These are phyloP conservation scores for Tarsius wallacei DNA, from an alignment of 2,797 vertebrate genomes.

Conservation along the genomic window DNA sequence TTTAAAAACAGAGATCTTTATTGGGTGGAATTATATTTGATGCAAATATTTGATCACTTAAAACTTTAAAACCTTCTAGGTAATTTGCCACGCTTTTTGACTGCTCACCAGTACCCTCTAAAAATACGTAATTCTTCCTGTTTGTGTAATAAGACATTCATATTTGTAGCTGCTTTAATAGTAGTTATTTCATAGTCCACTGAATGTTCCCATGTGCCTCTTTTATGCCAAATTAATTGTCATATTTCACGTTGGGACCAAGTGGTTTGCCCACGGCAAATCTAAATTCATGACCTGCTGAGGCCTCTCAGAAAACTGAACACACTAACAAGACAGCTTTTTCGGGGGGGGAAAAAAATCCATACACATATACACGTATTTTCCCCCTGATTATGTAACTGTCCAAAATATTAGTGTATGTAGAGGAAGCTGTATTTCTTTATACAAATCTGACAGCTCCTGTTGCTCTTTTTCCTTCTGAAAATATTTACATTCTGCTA, in stretches of 20 bases:
- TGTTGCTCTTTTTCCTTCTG: constrained; percentile 63
- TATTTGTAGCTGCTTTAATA: constrained; percentile 82
- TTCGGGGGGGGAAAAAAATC: not conserved
- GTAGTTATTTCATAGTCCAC: constrained; percentile 81
- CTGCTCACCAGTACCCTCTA: constrained; percentile 79
- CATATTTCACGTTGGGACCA: constrained; percentile 87
- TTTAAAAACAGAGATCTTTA: constrained; percentile 75
- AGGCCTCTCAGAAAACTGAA: constrained; percentile 87
- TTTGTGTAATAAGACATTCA: constrained; percentile 79
- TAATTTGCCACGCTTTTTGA: constrained; percentile 76
- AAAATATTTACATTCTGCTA: constrained; percentile 80
- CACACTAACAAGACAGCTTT: constrained; percentile 73
- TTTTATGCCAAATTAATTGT: constrained; percentile 84
- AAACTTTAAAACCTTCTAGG: constrained; percentile 77
- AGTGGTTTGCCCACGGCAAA: constrained; percentile 84
- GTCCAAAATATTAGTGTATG: constrained; percentile 61
- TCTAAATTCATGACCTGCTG: constrained; percentile 81
- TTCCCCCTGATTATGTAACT: constrained; percentile 69
- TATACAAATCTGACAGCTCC: constrained; percentile 62
- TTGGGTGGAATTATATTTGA: constrained; percentile 76
- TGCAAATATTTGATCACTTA: constrained; percentile 71
- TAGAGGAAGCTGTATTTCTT: constrained; percentile 70
- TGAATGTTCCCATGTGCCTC: constrained; percentile 85
- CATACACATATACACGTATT: not conserved
- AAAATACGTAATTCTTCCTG: constrained; percentile 78